phyloP scores from a whole-genome alignment of 2,113 vertebrate species.

The Dolichotis patagonum region DNA sequence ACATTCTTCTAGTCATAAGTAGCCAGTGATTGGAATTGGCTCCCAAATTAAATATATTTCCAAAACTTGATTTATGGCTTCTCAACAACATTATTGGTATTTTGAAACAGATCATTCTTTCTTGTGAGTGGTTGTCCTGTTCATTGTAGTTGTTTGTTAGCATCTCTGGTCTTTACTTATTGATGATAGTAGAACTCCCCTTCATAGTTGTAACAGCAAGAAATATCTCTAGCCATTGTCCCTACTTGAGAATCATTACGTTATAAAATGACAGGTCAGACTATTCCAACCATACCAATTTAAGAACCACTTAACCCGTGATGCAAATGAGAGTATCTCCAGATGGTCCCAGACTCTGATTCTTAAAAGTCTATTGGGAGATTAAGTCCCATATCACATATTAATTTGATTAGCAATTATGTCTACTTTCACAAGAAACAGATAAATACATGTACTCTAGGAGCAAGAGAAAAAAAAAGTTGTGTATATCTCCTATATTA shows the following conservation, averaged over 20 bases:
- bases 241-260: background rate
- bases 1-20: background rate
- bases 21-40: background rate
- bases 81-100: background rate
- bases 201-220: background rate
- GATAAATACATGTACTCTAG: slow-evolving; percentile 5
- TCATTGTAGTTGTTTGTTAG: background rate
- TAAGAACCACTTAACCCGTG: background rate
- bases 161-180: background rate
- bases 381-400: background rate
- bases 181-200: background rate
- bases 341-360: background rate
- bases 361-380: background rate
- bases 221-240: background rate
- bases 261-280: background rate
- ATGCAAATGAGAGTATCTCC: background rate
- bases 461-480: background rate
- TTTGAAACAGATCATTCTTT: background rate
- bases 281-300: background rate
- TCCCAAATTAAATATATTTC: background rate
- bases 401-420: background rate
- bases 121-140: background rate
- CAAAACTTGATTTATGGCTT: background rate
- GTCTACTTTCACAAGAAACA: background rate
- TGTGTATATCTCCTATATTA: background rate